Base-by-base conservation (phyloP, 2,113 vertebrate species). In the Thermophis baileyi region DNA sequence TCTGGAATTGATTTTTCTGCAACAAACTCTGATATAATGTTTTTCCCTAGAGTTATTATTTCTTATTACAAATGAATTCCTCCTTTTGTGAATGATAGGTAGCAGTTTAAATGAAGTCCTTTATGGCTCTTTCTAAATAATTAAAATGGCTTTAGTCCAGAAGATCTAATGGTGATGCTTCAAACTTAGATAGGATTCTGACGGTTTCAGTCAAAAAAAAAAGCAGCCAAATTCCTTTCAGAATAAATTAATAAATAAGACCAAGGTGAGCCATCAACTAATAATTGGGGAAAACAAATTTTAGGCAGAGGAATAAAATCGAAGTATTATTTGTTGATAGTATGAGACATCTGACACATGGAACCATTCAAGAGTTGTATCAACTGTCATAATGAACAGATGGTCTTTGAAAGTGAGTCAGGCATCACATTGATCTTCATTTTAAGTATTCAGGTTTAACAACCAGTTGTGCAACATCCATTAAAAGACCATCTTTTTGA, bases 381-480 rank as follows among this genome's bases (percentile, higher is more conserved):
- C 90, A 30, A 27, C 55, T 60, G 55, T 60, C 89, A 60, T 20
- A 24, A 53, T 1, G 11, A 91, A 50, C 49, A 81, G 89, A 81
- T 90, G 60, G 60, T 51, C 89, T 40, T 81, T 74, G 60, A 50
- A 90, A 74, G 89, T 20, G 30, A 22, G 30, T 16, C 63, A 35
- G 63, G n/a, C 20, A 51, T 50, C 6, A 35, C 63, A 81, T 18
- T 40, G 63, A 91, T 91, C 90, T 85, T 53, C 63, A 51, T 91
- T 91, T 51, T 51, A 81, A 85, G 63, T 22, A 74, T 74, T 81
- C 90, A 53, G 90, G 90, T 91, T 91, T 53, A 85, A 91, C 49
- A 91, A 91, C 90, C 90, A 91, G 90, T 53, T 91, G 47, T 40
- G 90, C 49, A 53, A 91, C 35, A 35, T 91, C 69, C 90, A 53